Percentiles rank a stretch among this genome's conserved stretches.
phyloP scores from a whole-genome alignment of 2,888 invertebrate species.

The Drosophila quinaria region DNA sequence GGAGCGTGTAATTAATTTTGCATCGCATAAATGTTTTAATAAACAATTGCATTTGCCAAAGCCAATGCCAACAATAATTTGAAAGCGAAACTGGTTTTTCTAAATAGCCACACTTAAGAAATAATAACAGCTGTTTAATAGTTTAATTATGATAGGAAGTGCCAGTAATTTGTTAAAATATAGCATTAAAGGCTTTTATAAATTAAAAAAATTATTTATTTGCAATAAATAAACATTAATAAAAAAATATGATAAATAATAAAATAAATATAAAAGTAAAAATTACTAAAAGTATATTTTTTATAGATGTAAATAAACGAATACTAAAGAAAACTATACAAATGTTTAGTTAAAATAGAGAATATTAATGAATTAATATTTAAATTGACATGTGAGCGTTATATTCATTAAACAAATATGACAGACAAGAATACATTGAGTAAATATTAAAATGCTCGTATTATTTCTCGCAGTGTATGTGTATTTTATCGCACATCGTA shows the following conservation, averaged over 20 bases:
- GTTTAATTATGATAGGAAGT: constrained; percentile 15
- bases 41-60: constrained; percentile 14
- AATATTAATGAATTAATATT: not conserved
- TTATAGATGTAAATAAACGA: not conserved
- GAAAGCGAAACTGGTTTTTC: constrained; percentile 14
- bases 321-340: not conserved
- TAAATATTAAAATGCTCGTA: constrained; percentile 1
- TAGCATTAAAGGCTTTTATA: not conserved
- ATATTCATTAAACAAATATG: constrained; percentile 7
- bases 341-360: not conserved
- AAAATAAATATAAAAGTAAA: not conserved
- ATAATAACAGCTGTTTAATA: constrained; percentile 6
- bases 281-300: not conserved
- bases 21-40: constrained; percentile 12
- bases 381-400: constrained; percentile 5
- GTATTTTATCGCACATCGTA: constrained; percentile 58
- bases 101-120: constrained; percentile 10
- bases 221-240: not conserved
- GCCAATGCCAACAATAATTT: constrained; percentile 14
- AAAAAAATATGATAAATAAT: not conserved
- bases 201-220: not conserved
- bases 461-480: constrained; percentile 53
- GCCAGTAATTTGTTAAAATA: not conserved
- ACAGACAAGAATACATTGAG: not conserved
- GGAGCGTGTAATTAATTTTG: constrained; percentile 13